phyloP scores from a whole-genome alignment of 2,797 vertebrate genomes.

The Catostomus latipinnis region DNA sequence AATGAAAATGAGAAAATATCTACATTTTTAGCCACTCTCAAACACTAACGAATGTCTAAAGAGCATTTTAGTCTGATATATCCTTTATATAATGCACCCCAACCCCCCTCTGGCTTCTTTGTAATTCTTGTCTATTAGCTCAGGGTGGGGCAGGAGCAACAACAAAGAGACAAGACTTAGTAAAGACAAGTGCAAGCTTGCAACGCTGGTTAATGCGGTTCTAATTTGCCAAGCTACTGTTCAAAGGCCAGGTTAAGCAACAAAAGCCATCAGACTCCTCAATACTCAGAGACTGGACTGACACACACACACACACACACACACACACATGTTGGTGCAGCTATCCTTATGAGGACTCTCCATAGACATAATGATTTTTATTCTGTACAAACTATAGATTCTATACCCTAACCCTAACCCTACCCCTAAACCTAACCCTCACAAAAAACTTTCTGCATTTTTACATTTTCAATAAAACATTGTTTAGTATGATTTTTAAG shows the following conservation, averaged over 20 bases:
- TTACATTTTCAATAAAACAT: no score
- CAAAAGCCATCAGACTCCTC: background rate
- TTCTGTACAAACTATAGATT: no score
- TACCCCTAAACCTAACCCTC: no score
- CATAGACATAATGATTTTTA: no score
- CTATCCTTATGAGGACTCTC: no score
- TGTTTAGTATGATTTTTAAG: no score
- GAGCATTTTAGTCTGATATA: constrained; percentile 9
- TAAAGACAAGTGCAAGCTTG: constrained; percentile 72
- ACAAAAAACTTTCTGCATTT: no score
- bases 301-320: no score
- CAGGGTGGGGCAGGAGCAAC: constrained; percentile 70
- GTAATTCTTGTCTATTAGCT: constrained; percentile 61
- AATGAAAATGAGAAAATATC: background rate
- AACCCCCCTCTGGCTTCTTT: constrained; percentile 28
- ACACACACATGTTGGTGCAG: no score
- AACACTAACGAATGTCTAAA: background rate
- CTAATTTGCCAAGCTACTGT: constrained; percentile 60
- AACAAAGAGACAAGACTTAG: constrained; percentile 63
- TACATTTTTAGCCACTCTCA: background rate
- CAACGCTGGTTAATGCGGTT: constrained; percentile 58
- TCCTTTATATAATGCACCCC: constrained; percentile 29
- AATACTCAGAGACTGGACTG: no score
- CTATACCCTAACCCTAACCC: no score
- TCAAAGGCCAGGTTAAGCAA: constrained; percentile 67